A percentile compares a stretch with the other conserved stretches of the same genome.
phyloP scores from a whole-genome alignment of 2,797 vertebrate species.

The Anniella stebbinsi region DNA sequence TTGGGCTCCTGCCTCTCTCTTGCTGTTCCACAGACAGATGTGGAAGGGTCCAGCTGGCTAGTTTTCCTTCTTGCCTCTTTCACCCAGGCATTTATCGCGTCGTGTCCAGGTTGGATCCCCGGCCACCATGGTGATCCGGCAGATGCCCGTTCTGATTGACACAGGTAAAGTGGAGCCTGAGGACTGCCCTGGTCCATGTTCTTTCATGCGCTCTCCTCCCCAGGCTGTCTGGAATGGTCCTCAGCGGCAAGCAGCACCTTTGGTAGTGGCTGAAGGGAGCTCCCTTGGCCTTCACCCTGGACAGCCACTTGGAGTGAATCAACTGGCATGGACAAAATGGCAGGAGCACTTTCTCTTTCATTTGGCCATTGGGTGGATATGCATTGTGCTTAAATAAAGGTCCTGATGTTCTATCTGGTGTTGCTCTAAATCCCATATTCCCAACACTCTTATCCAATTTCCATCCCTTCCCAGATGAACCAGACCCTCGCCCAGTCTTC shows the following conservation, averaged over 20 bases:
- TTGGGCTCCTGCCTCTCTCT: neutral
- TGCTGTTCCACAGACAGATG: neutral
- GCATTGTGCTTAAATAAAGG: neutral
- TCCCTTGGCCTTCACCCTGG: neutral
- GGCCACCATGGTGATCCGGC: slow-evolving; percentile 78
- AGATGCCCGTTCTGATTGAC: slow-evolving; percentile 78
- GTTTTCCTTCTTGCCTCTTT: neutral
- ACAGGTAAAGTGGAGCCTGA: slow-evolving; percentile 76
- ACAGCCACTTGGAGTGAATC: neutral
- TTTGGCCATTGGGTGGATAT: neutral
- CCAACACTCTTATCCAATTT: neutral
- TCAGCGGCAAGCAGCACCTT: neutral
- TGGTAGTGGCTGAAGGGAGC: neutral
- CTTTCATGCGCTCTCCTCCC: neutral
- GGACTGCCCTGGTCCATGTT: no score
- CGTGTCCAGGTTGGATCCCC: slow-evolving; percentile 88
- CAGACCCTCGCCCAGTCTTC: slow-evolving; percentile 63
- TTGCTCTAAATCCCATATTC: neutral
- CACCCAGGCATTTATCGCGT: slow-evolving; percentile 84
- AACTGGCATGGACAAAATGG: neutral
- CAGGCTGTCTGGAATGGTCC: neutral
- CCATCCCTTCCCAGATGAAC: slow-evolving; percentile 63
- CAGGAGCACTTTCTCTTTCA: neutral
- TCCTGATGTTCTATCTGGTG: neutral
- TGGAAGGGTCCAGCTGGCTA: neutral